Percentiles rank a stretch among this genome's conserved stretches.
Conservation (phyloP, 2,888 invertebrate genomes). For the Stratiomys singularior region DNA sequence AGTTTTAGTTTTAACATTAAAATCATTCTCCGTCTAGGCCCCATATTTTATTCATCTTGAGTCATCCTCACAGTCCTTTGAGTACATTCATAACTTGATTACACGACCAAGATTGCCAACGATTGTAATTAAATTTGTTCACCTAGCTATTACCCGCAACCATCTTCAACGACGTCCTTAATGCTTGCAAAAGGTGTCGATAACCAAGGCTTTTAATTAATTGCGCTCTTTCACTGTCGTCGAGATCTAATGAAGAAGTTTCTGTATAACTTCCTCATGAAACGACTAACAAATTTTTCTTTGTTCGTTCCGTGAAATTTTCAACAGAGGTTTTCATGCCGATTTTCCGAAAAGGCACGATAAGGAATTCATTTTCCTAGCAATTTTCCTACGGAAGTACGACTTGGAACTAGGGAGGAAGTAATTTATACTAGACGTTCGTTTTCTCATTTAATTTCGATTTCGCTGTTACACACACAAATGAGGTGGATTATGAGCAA, state of each 20-base stretch:
- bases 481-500: constrained; percentile 16
- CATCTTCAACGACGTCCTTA: neutral
- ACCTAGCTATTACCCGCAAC: neutral
- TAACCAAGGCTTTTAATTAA: constrained; percentile 51
- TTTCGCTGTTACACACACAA: neutral
- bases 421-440: neutral
- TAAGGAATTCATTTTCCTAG: constrained; percentile 22
- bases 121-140: constrained; percentile 23
- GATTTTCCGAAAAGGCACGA: neutral
- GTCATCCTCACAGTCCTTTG: neutral
- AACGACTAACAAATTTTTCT: constrained; percentile 50
- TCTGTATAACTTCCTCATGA: neutral
- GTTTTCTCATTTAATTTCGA: constrained; percentile 30
- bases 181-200: constrained; percentile 49
- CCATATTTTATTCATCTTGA: neutral
- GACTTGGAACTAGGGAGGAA: neutral
- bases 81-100: constrained; percentile 13
- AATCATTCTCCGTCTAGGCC: neutral
- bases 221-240: constrained; percentile 44
- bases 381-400: neutral
- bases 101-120: neutral
- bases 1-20: too few species aligned
- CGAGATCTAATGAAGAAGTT: constrained; percentile 31
- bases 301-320: constrained; percentile 48
- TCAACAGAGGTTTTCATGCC: constrained; percentile 16